Evolutionary conservation across 2,888 invertebrate genomes (phyloP).

Genomic region (Melinaea menophilus): DNA sequence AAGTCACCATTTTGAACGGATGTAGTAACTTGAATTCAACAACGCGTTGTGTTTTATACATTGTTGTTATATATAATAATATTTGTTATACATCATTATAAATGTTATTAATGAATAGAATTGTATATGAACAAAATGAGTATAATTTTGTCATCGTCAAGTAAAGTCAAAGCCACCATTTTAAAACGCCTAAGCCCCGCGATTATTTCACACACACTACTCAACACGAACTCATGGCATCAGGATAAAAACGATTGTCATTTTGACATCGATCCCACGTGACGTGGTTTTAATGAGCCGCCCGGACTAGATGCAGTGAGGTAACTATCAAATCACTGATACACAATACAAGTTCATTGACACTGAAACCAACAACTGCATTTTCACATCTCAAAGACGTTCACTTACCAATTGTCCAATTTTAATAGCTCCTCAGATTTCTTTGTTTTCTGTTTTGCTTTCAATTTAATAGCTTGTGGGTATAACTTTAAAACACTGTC

Average conservation of each 20-base stretch:
- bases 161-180: slow-evolving; percentile 75
- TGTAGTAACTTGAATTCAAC: slow-evolving; percentile 71
- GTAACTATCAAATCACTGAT: slow-evolving; percentile 80
- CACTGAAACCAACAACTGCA: slow-evolving; percentile 75
- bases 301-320: slow-evolving; percentile 80
- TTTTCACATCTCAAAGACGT: slow-evolving; percentile 76
- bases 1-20: slow-evolving; percentile 83
- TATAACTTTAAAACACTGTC: slow-evolving; percentile 93
- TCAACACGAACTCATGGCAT: slow-evolving; percentile 43
- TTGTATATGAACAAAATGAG: slow-evolving; percentile 44
- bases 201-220: slow-evolving; percentile 73
- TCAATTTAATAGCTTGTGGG: slow-evolving; percentile 92
- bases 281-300: slow-evolving; percentile 85
- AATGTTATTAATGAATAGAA: slow-evolving; percentile 44
- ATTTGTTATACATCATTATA: slow-evolving; percentile 42
- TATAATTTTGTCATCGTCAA: slow-evolving; percentile 54
- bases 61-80: slow-evolving; percentile 47
- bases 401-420: slow-evolving; percentile 95
- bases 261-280: slow-evolving; percentile 86
- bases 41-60: slow-evolving; percentile 62
- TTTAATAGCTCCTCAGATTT: slow-evolving; percentile 96
- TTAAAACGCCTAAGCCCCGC: slow-evolving; percentile 76
- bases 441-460: slow-evolving; percentile 93
- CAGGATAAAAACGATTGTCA: slow-evolving; percentile 76
- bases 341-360: slow-evolving; percentile 80